These are phyloP conservation scores for Mus musculus DNA, from an alignment of 2,113 vertebrate genomes.

Conservation along the genomic window DNA sequence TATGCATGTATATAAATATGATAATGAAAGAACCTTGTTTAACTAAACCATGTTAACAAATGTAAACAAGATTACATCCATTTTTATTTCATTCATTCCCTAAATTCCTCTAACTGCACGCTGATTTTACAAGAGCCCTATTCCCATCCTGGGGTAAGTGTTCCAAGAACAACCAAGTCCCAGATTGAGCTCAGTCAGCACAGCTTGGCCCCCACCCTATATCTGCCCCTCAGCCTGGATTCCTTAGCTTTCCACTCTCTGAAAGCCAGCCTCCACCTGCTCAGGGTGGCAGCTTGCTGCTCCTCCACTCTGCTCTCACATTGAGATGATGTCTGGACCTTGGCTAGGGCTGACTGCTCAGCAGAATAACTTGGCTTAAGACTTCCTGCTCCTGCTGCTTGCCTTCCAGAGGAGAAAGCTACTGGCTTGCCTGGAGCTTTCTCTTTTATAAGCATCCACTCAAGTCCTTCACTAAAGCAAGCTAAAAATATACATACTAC, in stretches of 20 bases:
- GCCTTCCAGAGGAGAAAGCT: neutral
- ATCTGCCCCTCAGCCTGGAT: accelerated
- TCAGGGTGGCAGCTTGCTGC: accelerated
- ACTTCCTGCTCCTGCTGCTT: neutral
- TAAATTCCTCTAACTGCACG: neutral
- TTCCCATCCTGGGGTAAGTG: neutral
- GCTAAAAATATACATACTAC: neutral
- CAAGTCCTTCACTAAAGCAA: neutral
- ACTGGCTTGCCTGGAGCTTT: neutral
- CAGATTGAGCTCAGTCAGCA: neutral
- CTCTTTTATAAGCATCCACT: neutral
- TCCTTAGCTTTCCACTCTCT: neutral
- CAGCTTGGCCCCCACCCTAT: accelerated
- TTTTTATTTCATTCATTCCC: neutral
- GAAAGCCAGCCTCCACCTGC: neutral
- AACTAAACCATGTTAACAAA: neutral
- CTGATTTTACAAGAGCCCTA: neutral
- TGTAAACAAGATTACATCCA: neutral
- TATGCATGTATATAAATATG: neutral
- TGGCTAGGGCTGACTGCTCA: neutral
- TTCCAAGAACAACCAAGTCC: neutral
- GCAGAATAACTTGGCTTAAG: neutral
- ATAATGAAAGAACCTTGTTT: neutral
- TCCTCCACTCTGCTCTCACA: neutral
- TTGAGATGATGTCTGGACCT: neutral